These are phyloP conservation scores for Charina bottae DNA, from an alignment of 2,113 vertebrate species.

Conservation along the genomic window DNA sequence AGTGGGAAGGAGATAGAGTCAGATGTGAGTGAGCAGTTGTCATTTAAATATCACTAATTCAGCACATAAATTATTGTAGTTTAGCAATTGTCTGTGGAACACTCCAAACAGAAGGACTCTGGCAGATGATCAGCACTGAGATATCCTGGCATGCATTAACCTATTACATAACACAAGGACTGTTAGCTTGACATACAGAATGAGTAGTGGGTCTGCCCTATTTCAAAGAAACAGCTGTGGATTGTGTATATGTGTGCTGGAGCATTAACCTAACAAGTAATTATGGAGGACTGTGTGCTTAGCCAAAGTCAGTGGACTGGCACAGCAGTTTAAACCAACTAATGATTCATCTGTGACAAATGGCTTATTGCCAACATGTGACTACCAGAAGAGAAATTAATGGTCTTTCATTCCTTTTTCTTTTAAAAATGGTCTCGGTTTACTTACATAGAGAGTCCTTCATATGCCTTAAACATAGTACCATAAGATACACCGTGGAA, in stretches of 20 bases:
- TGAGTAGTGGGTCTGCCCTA: not conserved
- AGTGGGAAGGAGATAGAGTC: not conserved
- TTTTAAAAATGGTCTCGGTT: not conserved
- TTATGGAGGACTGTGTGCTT: not conserved
- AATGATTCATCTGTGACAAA: not conserved
- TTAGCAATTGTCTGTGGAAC: not conserved
- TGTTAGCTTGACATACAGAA: not conserved
- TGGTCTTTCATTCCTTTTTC: not conserved
- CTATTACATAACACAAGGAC: not conserved
- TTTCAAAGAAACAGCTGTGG: constrained; percentile 13
- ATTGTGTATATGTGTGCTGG: not conserved
- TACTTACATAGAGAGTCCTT: not conserved
- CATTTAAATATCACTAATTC: not conserved
- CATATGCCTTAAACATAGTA: not conserved
- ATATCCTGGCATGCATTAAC: not conserved
- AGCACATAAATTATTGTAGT: not conserved
- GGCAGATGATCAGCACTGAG: not conserved
- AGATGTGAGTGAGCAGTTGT: not conserved
- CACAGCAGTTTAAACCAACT: not conserved
- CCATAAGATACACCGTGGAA: not conserved
- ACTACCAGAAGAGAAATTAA: fast-evolving
- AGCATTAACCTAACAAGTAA: not conserved
- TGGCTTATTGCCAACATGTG: not conserved
- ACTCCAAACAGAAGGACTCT: not conserved
- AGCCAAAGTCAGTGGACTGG: not conserved